Conservation (phyloP, 2,113 vertebrate genomes). For the Vidua macroura region DNA sequence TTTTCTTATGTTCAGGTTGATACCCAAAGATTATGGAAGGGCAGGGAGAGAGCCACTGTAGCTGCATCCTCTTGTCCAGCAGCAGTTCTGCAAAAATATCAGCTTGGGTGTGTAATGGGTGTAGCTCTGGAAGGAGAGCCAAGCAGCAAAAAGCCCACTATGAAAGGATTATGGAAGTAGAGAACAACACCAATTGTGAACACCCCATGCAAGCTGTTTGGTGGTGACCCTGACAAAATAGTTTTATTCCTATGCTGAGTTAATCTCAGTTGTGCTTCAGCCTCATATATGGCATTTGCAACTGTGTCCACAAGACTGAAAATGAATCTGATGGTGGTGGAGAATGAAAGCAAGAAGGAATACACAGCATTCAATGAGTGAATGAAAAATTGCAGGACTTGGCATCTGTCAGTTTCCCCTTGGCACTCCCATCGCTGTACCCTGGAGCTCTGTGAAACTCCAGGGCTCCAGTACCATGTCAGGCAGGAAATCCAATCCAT, state of each 20-base stretch:
- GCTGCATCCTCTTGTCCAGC: not conserved
- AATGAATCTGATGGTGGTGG: not conserved
- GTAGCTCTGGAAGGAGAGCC: not conserved
- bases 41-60: accelerated
- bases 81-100: not conserved
- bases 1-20: not conserved
- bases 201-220: not conserved
- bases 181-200: not conserved
- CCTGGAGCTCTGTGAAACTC: not conserved
- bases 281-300: not conserved
- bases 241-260: not conserved
- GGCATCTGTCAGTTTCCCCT: not conserved
- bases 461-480: not conserved
- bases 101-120: not conserved
- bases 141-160: not conserved
- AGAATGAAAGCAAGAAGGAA: not conserved
- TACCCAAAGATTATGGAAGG: not conserved
- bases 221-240: not conserved
- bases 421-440: not conserved
- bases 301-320: not conserved
- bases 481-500: not conserved
- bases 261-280: not conserved
- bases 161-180: not conserved
- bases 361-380: not conserved
- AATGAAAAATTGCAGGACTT: not conserved